These are phyloP conservation scores for Cephalopachus bancanus DNA, from an alignment of 2,797 vertebrate species.

Conservation along the genomic window DNA sequence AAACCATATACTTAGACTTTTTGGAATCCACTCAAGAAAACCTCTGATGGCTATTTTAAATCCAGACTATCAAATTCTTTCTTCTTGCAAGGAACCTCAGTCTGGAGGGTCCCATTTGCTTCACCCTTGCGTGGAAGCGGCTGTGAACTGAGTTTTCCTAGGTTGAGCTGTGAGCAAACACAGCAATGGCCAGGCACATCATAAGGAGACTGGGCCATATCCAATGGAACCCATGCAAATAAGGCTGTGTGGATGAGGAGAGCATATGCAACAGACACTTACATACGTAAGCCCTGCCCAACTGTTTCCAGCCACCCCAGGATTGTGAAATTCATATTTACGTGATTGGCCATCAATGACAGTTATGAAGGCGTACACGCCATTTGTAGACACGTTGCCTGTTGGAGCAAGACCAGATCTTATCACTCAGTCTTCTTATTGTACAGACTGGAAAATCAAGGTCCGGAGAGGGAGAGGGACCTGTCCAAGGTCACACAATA, in stretches of 20 bases:
- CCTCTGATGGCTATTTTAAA: background rate
- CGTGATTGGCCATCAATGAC: background rate
- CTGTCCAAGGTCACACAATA: background rate
- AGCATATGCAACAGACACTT: background rate
- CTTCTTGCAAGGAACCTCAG: background rate
- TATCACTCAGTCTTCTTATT: background rate
- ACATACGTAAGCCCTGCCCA: background rate
- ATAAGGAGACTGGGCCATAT: background rate
- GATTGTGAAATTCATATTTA: constrained; percentile 10
- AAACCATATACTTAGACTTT: background rate
- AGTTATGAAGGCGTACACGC: background rate
- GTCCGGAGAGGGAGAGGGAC: background rate
- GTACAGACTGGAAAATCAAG: background rate
- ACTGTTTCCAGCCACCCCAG: background rate
- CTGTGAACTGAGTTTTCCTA: background rate
- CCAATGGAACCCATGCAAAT: background rate
- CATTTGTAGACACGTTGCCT: background rate
- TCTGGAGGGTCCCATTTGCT: background rate
- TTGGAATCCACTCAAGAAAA: background rate
- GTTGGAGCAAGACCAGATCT: background rate
- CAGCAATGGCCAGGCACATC: background rate
- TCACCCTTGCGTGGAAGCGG: background rate
- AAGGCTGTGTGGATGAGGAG: background rate
- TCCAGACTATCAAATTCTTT: constrained; percentile 26
- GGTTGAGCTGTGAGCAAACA: background rate